Conservation (phyloP, 2,113 vertebrate species). For the Ciconia stormi region DNA sequence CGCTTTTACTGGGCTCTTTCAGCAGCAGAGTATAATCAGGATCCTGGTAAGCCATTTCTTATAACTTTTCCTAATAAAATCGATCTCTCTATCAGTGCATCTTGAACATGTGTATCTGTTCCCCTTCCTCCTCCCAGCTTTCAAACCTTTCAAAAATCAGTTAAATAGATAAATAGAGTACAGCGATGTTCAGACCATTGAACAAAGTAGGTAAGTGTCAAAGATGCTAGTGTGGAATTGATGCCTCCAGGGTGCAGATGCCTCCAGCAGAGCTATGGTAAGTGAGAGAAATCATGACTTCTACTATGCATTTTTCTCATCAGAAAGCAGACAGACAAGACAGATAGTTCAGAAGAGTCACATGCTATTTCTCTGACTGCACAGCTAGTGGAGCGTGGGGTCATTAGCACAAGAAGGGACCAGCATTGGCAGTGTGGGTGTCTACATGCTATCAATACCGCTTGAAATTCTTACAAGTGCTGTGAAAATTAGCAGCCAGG, state of each 20-base stretch:
- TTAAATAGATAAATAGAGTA: not conserved
- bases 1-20: not conserved
- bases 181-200: not conserved
- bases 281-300: not conserved
- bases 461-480: not conserved
- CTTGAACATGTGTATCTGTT: not conserved
- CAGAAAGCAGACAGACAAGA: not conserved
- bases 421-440: not conserved
- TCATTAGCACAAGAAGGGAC: not conserved
- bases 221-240: not conserved
- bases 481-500: not conserved
- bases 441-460: not conserved
- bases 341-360: not conserved
- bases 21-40: not conserved
- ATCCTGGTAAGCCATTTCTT: not conserved
- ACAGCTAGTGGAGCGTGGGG: not conserved
- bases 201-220: not conserved
- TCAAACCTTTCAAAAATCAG: not conserved
- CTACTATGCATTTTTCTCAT: not conserved
- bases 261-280: not conserved
- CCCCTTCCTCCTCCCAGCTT: not conserved
- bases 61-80: not conserved
- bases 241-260: not conserved
- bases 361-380: not conserved
- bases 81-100: not conserved